Evolutionary conservation across 2,888 invertebrate genomes (phyloP).

Genomic region (Ectropis crepuscularia): DNA sequence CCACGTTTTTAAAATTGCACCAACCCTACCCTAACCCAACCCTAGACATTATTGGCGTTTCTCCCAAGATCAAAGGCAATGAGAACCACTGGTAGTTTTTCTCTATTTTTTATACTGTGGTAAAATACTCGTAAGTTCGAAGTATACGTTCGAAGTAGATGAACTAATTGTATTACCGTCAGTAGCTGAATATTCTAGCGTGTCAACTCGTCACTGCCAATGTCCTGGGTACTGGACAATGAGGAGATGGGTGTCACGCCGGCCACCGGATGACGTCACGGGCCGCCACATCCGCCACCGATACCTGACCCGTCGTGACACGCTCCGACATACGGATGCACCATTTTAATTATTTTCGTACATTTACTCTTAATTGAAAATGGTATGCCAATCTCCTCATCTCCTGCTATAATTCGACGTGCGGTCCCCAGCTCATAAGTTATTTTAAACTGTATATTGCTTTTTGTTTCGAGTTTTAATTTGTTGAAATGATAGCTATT

Average conservation of each 20-base stretch:
- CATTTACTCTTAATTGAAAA: conserved; percentile 32
- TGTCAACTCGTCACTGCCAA: conserved; percentile 40
- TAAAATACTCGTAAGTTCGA: too few species aligned
- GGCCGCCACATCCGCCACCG: conserved; percentile 63
- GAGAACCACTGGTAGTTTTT: too few species aligned
- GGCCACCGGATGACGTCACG: conserved; percentile 71
- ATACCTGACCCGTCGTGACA: conserved; percentile 45
- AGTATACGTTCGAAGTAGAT: neutral
- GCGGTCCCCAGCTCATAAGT: conserved; percentile 23
- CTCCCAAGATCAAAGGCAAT: too few species aligned
- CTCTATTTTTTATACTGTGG: too few species aligned
- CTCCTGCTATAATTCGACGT: conserved; percentile 21
- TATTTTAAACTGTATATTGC: conserved; percentile 14
- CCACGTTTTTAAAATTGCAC: too few species aligned
- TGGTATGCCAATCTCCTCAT: conserved; percentile 25
- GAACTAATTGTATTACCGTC: too few species aligned
- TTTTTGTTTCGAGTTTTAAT: conserved; percentile 10
- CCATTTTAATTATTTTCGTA: conserved; percentile 31
- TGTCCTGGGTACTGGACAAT: conserved; percentile 45
- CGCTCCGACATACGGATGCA: conserved; percentile 15
- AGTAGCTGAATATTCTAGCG: conserved; percentile 9
- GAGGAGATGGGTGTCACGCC: conserved; percentile 69
- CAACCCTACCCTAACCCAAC: too few species aligned
- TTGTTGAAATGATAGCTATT: conserved; percentile 13
- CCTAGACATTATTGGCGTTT: too few species aligned